Conservation (phyloP, 2,113 vertebrate species). For the Tachysurus vachellii region DNA sequence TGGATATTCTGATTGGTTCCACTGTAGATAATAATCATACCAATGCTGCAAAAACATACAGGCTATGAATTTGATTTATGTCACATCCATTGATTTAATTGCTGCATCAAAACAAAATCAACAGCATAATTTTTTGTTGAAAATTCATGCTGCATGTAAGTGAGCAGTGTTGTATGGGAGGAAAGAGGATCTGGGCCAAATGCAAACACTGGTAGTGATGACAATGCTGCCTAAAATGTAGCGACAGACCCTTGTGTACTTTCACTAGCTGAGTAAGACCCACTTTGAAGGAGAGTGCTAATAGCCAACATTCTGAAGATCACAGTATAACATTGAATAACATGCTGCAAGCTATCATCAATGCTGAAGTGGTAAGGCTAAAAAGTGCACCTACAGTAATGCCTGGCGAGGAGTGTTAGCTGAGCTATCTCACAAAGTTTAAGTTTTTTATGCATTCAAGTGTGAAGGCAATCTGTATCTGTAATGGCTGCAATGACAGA, state of each 20-base stretch:
- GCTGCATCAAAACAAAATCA: not conserved
- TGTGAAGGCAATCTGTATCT: not conserved
- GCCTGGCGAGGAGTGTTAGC: not conserved
- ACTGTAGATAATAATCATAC: slow-evolving; percentile 79
- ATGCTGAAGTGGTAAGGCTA: not conserved
- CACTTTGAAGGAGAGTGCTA: not conserved
- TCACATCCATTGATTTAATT: not conserved
- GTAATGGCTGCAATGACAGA: not conserved
- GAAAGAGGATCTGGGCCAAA: not conserved
- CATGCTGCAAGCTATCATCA: not conserved
- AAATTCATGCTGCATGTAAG: not conserved
- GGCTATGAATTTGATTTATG: not conserved
- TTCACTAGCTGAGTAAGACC: not conserved
- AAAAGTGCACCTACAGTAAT: not conserved
- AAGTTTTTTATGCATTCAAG: not conserved
- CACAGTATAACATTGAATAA: not conserved
- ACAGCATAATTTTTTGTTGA: not conserved
- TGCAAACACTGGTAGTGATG: not conserved
- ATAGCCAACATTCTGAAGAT: not conserved
- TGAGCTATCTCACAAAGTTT: not conserved
- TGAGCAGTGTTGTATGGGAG: not conserved
- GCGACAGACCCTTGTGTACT: not conserved
- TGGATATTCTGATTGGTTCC: slow-evolving; percentile 78
- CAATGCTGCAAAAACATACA: slow-evolving; percentile 63
- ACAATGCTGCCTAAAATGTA: not conserved